A percentile compares a stretch with the other conserved stretches of the same genome.
These are phyloP conservation scores for Pseudobourletiella spinata DNA, from an alignment of 1,140 invertebrate genomes.

Conservation along the genomic window DNA sequence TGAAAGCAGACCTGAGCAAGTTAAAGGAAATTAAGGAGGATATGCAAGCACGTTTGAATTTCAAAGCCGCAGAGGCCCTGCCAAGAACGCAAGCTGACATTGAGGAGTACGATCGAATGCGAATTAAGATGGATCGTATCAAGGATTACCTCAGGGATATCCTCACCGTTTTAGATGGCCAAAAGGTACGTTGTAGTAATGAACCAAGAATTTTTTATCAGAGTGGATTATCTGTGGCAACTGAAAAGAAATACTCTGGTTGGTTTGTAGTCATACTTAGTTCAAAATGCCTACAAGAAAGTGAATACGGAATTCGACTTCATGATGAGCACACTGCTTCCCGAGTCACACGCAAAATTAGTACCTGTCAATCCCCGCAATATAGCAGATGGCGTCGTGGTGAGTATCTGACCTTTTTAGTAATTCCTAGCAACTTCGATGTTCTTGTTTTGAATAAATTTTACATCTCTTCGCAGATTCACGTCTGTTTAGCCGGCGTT, in stretches of 20 bases:
- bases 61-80: constrained; percentile 1
- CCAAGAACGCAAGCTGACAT: not conserved
- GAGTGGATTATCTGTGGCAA: not conserved
- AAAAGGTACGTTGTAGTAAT: too few relatives aligned
- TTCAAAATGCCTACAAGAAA: constrained; percentile 29
- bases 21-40: not conserved
- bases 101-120: not conserved
- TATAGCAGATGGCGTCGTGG: constrained; percentile 16
- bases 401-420: not conserved
- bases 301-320: constrained; percentile 89
- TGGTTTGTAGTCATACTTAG: too few relatives aligned
- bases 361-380: constrained; percentile 45
- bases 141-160: too few relatives aligned
- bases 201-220: not conserved
- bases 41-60: not conserved
- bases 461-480: constrained; percentile 48
- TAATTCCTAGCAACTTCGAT: not conserved
- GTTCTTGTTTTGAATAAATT: not conserved
- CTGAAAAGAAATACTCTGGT: not conserved
- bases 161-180: not conserved
- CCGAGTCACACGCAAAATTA: constrained; percentile 78
- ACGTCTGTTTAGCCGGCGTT: constrained; percentile 82
- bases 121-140: not conserved
- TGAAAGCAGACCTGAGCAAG: not conserved
- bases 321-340: constrained; percentile 85